Evolutionary conservation across 2,113 vertebrate species (phyloP).

Genomic region (Neodon shergylaensis): DNA sequence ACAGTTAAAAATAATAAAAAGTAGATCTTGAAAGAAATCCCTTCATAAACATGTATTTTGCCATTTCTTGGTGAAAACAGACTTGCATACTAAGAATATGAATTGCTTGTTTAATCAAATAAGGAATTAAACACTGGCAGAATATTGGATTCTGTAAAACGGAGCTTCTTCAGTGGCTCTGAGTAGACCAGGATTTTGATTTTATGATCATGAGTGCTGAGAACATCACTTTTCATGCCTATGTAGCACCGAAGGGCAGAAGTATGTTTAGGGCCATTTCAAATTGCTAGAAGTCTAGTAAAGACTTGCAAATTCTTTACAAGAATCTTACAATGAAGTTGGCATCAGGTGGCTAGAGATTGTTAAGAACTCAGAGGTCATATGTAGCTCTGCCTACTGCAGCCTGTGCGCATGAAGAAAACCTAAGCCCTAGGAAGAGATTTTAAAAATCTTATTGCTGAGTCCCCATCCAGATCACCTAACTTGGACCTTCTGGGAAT

Average conservation of each 20-base stretch:
- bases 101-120: background rate
- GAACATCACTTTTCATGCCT: background rate
- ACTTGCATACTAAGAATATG: too few relatives aligned
- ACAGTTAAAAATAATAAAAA: background rate
- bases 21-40: background rate
- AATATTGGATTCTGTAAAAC: background rate
- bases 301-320: background rate
- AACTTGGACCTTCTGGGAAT: background rate
- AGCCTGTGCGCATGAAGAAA: background rate
- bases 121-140: background rate
- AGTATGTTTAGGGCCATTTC: background rate
- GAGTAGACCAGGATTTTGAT: background rate
- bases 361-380: background rate
- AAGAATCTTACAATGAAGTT: background rate
- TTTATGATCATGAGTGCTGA: background rate
- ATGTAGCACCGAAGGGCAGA: background rate
- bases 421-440: background rate
- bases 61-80: background rate
- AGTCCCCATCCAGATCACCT: background rate
- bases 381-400: background rate
- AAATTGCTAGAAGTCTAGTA: background rate
- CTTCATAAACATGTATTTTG: background rate
- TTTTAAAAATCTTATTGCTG: background rate
- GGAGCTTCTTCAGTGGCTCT: background rate
- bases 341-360: background rate